phyloP scores from a whole-genome alignment of 2,113 vertebrate species.

The Carassius gibelio region DNA sequence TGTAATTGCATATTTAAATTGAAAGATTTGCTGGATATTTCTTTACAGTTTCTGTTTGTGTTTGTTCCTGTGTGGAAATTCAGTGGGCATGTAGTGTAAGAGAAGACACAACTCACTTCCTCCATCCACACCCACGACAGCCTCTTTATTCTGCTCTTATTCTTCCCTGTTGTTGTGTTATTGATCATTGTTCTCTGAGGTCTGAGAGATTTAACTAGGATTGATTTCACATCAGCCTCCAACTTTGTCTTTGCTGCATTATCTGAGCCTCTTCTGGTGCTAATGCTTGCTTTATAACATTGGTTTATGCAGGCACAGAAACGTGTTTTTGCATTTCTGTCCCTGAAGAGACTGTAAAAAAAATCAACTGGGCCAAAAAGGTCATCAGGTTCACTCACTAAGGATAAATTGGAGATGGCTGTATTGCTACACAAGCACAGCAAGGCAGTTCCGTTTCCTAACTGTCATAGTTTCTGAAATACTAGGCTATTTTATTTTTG shows the following conservation, averaged over 20 bases:
- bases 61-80: not conserved
- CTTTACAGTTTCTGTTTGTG: no score
- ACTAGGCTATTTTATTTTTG: no score
- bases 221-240: slow-evolving; percentile 71
- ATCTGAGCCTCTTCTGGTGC: slow-evolving; percentile 46
- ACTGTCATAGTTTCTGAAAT: no score
- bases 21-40: not conserved
- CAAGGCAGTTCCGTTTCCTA: no score
- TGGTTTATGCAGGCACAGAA: not conserved
- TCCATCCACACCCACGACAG: slow-evolving; percentile 11
- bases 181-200: slow-evolving; percentile 71
- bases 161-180: slow-evolving; percentile 62
- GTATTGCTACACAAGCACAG: no score
- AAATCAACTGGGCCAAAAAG: not conserved
- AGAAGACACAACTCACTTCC: not conserved
- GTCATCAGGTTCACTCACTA: not conserved
- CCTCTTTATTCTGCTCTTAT: slow-evolving; percentile 37
- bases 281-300: not conserved
- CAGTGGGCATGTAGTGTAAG: not conserved
- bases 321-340: not conserved
- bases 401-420: not conserved
- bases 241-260: slow-evolving; percentile 63
- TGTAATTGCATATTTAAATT: not conserved
- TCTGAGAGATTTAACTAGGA: slow-evolving; percentile 67
- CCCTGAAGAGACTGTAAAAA: not conserved